A percentile compares a stretch with the other conserved stretches of the same genome.
phyloP scores from a whole-genome alignment of 2,113 vertebrate species.

The Uropsilus gracilis region DNA sequence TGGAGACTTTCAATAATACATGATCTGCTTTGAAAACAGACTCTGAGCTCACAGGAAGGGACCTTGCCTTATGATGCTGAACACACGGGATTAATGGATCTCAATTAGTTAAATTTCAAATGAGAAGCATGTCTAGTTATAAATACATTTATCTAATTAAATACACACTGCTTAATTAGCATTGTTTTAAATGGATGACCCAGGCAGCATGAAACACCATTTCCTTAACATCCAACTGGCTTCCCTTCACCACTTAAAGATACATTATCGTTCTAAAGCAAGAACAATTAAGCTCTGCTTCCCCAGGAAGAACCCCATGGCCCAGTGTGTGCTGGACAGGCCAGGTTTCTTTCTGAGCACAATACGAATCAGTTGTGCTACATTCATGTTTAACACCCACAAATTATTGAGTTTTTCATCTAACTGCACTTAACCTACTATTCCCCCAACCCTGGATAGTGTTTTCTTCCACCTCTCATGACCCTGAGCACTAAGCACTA shows the following conservation, averaged over 20 bases:
- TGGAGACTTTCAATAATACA: not conserved
- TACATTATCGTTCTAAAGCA: not conserved
- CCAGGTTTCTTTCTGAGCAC: not conserved
- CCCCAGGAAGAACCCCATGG: not conserved
- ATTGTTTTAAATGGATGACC: not conserved
- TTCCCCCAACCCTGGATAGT: not conserved
- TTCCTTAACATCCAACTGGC: not conserved
- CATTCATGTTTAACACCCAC: not conserved
- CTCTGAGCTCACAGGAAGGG: not conserved
- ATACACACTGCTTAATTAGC: not conserved
- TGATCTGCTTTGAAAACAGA: not conserved
- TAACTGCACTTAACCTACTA: not conserved
- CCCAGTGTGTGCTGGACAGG: not conserved
- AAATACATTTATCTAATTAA: slow-evolving; percentile 42
- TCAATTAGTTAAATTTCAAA: not conserved
- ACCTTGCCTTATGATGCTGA: not conserved
- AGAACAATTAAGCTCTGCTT: not conserved
- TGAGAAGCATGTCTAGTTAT: not conserved
- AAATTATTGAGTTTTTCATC: not conserved
- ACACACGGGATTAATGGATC: not conserved
- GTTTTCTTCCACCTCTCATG: not conserved
- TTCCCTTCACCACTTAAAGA: not conserved
- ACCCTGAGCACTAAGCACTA: not conserved
- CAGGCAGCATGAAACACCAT: not conserved
- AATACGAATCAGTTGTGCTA: not conserved